These are phyloP conservation scores for Thalassarche chlororhynchos DNA, from an alignment of 2,113 vertebrate genomes.

Conservation along the genomic window DNA sequence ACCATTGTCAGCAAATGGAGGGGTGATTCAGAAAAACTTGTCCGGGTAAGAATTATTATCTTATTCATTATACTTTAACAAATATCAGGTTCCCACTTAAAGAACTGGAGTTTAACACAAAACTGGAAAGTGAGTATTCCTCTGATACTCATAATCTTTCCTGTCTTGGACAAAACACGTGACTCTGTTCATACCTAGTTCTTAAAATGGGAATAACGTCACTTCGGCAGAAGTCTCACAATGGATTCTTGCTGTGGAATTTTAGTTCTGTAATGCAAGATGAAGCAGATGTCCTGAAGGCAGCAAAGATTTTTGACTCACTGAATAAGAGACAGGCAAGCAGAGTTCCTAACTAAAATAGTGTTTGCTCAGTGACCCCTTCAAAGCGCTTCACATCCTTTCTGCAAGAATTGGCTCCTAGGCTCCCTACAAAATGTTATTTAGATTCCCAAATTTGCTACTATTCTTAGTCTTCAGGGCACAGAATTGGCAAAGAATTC, in stretches of 20 bases:
- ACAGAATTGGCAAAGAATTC: not conserved
- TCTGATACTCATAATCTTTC: not conserved
- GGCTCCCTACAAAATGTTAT: not conserved
- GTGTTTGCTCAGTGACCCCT: not conserved
- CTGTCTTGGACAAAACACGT: not conserved
- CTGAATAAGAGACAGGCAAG: not conserved
- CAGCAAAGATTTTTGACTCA: not conserved
- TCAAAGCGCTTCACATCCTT: not conserved
- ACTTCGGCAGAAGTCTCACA: not conserved
- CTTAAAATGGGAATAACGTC: not conserved
- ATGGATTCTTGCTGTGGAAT: not conserved
- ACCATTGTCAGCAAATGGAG: slow-evolving; percentile 99
- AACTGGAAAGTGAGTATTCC: not conserved
- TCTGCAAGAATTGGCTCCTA: not conserved
- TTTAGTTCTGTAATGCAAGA: not conserved
- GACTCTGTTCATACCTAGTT: not conserved
- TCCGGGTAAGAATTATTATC: slow-evolving; percentile 80
- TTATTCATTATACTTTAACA: not conserved
- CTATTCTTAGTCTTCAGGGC: not conserved
- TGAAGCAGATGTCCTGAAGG: not conserved
- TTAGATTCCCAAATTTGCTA: not conserved
- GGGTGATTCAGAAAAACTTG: slow-evolving; percentile 96
- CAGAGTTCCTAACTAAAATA: not conserved
- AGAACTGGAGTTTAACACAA: not conserved
- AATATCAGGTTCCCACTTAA: not conserved